Percentiles rank a stretch among this genome's conserved stretches.
These are phyloP conservation scores for Trachelus troglodyta DNA, from an alignment of 2,888 invertebrate genomes.

Conservation along the genomic window DNA sequence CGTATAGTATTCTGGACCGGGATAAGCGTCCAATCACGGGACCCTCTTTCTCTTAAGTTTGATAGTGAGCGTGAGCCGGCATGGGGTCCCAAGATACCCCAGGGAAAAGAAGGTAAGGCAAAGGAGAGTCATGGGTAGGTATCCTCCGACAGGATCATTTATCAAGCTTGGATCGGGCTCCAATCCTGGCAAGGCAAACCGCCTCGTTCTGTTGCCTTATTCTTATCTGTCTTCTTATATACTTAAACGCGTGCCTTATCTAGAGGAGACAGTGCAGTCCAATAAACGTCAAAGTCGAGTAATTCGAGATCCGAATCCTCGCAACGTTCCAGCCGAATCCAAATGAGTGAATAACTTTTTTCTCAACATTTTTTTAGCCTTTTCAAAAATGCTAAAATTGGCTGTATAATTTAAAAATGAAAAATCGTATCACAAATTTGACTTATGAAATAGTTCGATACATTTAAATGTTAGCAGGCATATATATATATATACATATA, in stretches of 20 bases:
- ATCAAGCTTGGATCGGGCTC: slow-evolving; percentile 42
- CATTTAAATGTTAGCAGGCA: neutral
- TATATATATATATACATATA: neutral
- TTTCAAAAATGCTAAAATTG: neutral
- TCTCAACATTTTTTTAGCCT: neutral
- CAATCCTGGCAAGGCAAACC: slow-evolving; percentile 34
- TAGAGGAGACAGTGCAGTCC: slow-evolving; percentile 3
- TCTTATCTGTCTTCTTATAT: slow-evolving; percentile 34
- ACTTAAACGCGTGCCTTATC: slow-evolving; percentile 44
- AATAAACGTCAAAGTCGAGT: neutral
- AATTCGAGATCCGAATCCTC: neutral
- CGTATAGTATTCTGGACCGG: slow-evolving; percentile 5
- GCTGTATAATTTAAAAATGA: neutral
- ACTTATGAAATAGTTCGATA: neutral
- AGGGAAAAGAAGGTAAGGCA: slow-evolving; percentile 21
- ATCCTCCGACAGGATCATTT: slow-evolving; percentile 39
- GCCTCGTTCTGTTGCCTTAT: slow-evolving; percentile 32
- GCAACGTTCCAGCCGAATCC: neutral
- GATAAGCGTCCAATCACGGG: slow-evolving; percentile 16
- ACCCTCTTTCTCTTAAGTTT: slow-evolving; percentile 6
- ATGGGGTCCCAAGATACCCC: slow-evolving; percentile 4
- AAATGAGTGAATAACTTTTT: too few relatives aligned
- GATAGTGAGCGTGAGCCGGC: neutral
- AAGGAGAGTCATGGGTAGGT: slow-evolving; percentile 20
- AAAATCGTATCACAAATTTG: neutral